Evolutionary conservation across 2,113 vertebrate genomes (phyloP), one percentile per base, ranked within the genome.

Genomic region (Ageneiosus marmoratus): DNA sequence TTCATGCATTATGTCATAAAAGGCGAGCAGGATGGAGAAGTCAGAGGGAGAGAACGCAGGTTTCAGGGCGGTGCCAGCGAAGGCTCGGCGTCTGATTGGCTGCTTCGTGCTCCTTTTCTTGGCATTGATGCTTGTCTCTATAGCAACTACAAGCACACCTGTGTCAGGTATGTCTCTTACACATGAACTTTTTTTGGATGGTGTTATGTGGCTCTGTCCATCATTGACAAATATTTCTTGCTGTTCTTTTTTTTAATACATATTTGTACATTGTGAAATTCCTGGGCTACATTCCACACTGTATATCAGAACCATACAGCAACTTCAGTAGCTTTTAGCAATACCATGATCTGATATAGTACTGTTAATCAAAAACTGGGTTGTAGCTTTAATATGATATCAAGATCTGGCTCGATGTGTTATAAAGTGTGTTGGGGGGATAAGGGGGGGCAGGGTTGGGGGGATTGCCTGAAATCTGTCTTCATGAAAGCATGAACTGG

Each of bases 141-240:
- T 85, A 85, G 89, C 81, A 53, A 89, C 88, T 22, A 85, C 90
- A 4, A 82, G 83, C 81, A 85, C 90, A 90, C 88, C 90, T 87
- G 85, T 83, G 79, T 82, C 89, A 93, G 93, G 93, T 94, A 85
- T 56, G 86, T 53, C 8, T 22, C 27, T 32, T 74, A 2, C 1
- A 15, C 27, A 27, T 27, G n/a, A 10, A n/a, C 5, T 41, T 41
- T 58, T 22, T 58, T 58, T 24, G 56, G 41, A 18, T 50, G n/a
- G 6, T 15, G n/a, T 27, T 46, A 50, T 73, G 44, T 20, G 13
- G 37, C 1, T 1, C 9, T 44, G 18, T 44, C 9, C 18, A 67
- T 65, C 15, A 34, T 16, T 65, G 15, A 20, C 1, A 0, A 29
- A 62, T 5, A 5, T 41, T 41, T 41, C 37, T 41, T 41, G n/a